A percentile compares a stretch with the other conserved stretches of the same genome.
These are phyloP conservation scores for Odontophorus gujanensis DNA, from an alignment of 2,113 vertebrate species.

Conservation along the genomic window DNA sequence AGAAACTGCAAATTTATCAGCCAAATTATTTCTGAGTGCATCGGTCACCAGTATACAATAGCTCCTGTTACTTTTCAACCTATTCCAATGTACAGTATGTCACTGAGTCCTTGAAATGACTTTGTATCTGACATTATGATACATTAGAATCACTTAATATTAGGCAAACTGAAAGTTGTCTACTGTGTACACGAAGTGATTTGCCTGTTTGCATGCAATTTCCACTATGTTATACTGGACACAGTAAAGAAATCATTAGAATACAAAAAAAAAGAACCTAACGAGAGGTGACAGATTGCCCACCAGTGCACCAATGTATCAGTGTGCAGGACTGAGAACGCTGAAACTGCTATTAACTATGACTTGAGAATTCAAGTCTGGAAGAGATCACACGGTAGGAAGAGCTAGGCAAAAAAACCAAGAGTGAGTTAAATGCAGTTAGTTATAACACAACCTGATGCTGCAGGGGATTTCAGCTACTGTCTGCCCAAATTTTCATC, in stretches of 20 bases:
- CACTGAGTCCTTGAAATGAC: background rate
- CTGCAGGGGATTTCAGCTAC: background rate
- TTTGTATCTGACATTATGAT: background rate
- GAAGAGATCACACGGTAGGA: background rate
- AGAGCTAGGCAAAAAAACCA: background rate
- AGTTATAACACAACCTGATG: background rate
- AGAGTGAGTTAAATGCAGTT: background rate
- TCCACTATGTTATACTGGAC: background rate
- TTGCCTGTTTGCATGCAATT: background rate
- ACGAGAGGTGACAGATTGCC: background rate
- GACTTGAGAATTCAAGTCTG: background rate
- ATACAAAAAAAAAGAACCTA: background rate
- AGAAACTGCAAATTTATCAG: background rate
- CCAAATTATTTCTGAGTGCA: background rate
- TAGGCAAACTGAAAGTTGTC: background rate
- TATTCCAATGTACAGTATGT: background rate
- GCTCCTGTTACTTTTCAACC: background rate
- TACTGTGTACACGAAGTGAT: background rate
- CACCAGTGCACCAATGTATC: background rate
- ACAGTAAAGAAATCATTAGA: background rate
- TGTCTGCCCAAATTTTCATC: background rate
- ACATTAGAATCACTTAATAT: background rate
- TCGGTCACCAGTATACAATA: background rate
- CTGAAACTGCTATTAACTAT: background rate
- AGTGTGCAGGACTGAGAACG: background rate